These are phyloP conservation scores for Sesia bembeciformis DNA, from an alignment of 2,888 invertebrate species.

Conservation along the genomic window DNA sequence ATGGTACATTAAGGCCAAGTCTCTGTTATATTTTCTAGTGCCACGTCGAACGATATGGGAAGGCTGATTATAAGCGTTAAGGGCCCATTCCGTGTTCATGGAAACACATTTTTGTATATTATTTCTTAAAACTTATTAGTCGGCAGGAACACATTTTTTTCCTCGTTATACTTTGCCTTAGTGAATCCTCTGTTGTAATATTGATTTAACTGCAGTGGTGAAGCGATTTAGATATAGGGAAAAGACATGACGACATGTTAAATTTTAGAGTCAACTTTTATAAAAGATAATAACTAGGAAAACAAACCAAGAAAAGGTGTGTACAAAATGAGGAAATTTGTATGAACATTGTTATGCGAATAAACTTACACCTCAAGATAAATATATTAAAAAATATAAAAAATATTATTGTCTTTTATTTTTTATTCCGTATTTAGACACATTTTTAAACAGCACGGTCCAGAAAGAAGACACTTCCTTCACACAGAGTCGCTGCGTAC, in stretches of 20 bases:
- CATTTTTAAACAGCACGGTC: no score
- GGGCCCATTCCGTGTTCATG: slow-evolving; percentile 61
- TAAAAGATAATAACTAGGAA: slow-evolving; percentile 66
- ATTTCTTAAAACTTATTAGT: slow-evolving; percentile 49
- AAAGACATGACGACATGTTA: slow-evolving; percentile 72
- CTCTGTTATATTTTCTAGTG: slow-evolving; percentile 26
- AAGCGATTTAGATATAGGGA: slow-evolving; percentile 72
- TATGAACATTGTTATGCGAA: slow-evolving; percentile 75
- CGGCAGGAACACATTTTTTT: slow-evolving; percentile 50
- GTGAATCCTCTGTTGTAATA: slow-evolving; percentile 54
- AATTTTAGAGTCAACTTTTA: slow-evolving; percentile 74
- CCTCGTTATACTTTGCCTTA: slow-evolving; percentile 64
- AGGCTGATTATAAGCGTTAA: slow-evolving; percentile 49
- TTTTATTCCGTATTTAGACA: slow-evolving; percentile 6
- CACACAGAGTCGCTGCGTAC: no score
- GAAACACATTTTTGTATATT: slow-evolving; percentile 58
- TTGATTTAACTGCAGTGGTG: slow-evolving; percentile 60
- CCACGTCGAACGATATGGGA: slow-evolving; percentile 45
- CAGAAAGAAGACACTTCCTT: no score
- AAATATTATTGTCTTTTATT: slow-evolving; percentile 54
- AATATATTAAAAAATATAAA: slow-evolving; percentile 49
- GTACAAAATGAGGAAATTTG: slow-evolving; percentile 74
- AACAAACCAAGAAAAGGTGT: slow-evolving; percentile 69
- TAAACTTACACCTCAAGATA: slow-evolving; percentile 75
- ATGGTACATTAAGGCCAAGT: slow-evolving; percentile 21